Conservation (phyloP, 2,888 invertebrate species). For the Nebria salina region DNA sequence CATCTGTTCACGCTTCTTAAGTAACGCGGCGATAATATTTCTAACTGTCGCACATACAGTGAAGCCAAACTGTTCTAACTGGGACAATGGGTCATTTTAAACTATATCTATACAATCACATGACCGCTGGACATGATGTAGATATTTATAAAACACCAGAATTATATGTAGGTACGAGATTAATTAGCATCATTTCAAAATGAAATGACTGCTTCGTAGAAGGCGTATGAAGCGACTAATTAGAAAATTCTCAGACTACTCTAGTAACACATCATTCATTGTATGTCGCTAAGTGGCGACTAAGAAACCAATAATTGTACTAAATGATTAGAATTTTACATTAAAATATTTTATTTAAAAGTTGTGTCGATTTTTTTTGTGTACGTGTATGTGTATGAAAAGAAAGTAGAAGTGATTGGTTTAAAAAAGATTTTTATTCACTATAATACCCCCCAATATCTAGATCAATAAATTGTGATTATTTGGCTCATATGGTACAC, state of each 20-base stretch:
- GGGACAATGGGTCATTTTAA: not conserved
- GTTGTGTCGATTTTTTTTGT: too few species aligned
- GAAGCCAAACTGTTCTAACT: not conserved
- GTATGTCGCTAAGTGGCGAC: too few species aligned
- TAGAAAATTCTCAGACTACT: not conserved
- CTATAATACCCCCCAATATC: not conserved
- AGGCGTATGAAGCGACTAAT: not conserved
- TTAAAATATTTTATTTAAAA: too few species aligned
- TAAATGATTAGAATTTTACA: too few species aligned
- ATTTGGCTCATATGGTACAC: not conserved
- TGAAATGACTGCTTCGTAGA: not conserved
- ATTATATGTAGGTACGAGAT: not conserved
- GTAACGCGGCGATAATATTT: not conserved
- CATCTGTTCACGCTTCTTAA: slow-evolving; percentile 1
- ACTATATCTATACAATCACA: not conserved
- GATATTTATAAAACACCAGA: not conserved
- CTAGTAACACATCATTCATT: too few species aligned
- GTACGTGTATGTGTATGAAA: too few species aligned
- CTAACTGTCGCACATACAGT: not conserved
- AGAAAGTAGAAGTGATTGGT: not conserved
- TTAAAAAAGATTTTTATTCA: not conserved
- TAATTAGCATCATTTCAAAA: not conserved
- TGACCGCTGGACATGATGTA: not conserved
- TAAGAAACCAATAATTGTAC: too few species aligned
- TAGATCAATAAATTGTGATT: not conserved